Evolutionary conservation across 2,797 vertebrate genomes (phyloP), one percentile per base, ranked within the genome.

Genomic region (Cyprinella venusta): DNA sequence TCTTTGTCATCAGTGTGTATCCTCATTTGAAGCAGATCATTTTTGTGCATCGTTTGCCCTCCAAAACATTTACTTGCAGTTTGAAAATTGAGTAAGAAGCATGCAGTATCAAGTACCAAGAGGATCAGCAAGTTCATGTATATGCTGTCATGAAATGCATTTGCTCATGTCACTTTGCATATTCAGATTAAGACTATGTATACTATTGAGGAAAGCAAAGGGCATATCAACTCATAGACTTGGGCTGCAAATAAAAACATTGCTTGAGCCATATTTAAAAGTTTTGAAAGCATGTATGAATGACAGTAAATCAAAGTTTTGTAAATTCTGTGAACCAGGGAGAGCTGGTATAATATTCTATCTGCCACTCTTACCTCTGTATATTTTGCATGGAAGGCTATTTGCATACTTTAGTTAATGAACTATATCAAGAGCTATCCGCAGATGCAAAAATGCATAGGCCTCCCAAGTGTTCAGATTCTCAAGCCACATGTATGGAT

Each of bases 361-460:
- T 56, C 40, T 50, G 2, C 5, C 9, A 1, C 15, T 26, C 40
- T 80, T 59, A 74, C n/a, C 59, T 74, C 42, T 74, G 56, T 81
- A 64, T 74, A 74, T 71, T 81, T 74, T 81, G 59, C 70, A 81
- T 81, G 30, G 59, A 74, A 65, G 48, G 8, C 12, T 16, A 75
- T 76, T 82, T 76, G 71, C 61, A 76, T 82, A 56, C 10, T 76
- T 76, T 54, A 2, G 10, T 12, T 56, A 71, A 82, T 75, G 75
- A 82, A 74, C 45, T 82, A 52, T 8, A 52, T 81, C 30, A 74
- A 74, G 56, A 52, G 61, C 42, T 24, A 52, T 64, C 56, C 1
- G 9, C 68, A 61, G 30, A 52, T 38, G 42, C 69, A 74, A 81
- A 81, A 33, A 64, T 48, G 36, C 13, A 59, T 2, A 36, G 38